A percentile compares a stretch with the other conserved stretches of the same genome.
These are phyloP conservation scores for Caenorhabditis sp. DNA, from an alignment of 2,888 invertebrate species.

Conservation along the genomic window DNA sequence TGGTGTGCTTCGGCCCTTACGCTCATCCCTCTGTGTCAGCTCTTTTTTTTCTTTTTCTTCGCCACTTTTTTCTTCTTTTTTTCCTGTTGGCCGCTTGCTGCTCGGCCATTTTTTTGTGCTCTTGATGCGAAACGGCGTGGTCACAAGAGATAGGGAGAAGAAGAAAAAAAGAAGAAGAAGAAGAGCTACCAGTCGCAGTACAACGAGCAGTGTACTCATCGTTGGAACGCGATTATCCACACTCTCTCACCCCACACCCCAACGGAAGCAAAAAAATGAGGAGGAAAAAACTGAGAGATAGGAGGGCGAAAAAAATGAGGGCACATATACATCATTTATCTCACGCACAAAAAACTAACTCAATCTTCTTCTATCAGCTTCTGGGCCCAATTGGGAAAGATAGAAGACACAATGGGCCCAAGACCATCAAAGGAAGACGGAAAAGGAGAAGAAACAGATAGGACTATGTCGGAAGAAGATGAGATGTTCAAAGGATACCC, in stretches of 20 bases:
- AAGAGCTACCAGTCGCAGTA: slow-evolving; percentile 56
- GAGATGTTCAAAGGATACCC: slow-evolving; percentile 41
- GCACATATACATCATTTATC: slow-evolving; percentile 56
- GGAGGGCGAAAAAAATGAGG: slow-evolving; percentile 36
- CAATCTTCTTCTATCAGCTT: slow-evolving; percentile 55
- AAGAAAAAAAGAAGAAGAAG: slow-evolving; percentile 41
- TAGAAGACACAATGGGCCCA: slow-evolving; percentile 43
- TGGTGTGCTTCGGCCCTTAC: slow-evolving; percentile 47
- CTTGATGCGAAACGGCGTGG: slow-evolving; percentile 59
- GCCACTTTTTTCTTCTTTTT: slow-evolving; percentile 19
- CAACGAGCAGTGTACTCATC: slow-evolving; percentile 64
- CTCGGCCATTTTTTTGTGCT: slow-evolving; percentile 54
- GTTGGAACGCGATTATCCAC: slow-evolving; percentile 62
- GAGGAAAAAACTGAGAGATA: slow-evolving; percentile 38
- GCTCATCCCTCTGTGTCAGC: slow-evolving; percentile 54
- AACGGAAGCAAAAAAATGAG: slow-evolving; percentile 25
- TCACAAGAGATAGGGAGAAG: slow-evolving; percentile 58
- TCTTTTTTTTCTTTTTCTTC: slow-evolving; percentile 47
- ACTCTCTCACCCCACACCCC: slow-evolving; percentile 54
- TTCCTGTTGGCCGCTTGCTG: slow-evolving; percentile 30
- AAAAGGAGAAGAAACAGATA: slow-evolving; percentile 34
- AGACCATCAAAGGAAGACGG: slow-evolving; percentile 38
- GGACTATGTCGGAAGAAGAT: slow-evolving; percentile 30
- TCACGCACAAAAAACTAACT: slow-evolving; percentile 53
- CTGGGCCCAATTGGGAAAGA: slow-evolving; percentile 36